These are phyloP conservation scores for Lampris incognitus DNA, from an alignment of 2,113 vertebrate species.

Conservation along the genomic window DNA sequence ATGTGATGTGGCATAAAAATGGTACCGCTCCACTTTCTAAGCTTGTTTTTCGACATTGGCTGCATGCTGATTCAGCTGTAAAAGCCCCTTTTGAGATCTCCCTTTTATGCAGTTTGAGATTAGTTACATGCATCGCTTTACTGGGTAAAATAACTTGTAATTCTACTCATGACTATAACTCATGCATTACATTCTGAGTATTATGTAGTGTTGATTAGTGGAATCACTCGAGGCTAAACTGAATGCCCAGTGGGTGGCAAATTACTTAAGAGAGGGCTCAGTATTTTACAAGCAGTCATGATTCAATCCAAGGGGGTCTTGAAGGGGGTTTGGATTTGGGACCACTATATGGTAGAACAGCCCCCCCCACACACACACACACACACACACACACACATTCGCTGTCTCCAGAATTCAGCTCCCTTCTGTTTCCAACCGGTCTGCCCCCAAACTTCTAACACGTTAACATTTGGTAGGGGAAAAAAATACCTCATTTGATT, in stretches of 20 bases:
- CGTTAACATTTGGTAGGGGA: slow-evolving; percentile 69
- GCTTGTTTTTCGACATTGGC: slow-evolving; percentile 3
- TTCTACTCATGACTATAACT: slow-evolving; percentile 63
- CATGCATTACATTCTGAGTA: slow-evolving; percentile 59
- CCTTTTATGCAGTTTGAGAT: slow-evolving; percentile 40
- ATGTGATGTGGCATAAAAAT: neutral
- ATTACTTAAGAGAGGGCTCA: slow-evolving; percentile 71
- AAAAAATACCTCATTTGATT: slow-evolving; percentile 81
- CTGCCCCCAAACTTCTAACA: slow-evolving; percentile 65
- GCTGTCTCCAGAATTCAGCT: slow-evolving; percentile 63
- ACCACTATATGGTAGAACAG: slow-evolving; percentile 59
- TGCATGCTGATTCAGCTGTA: slow-evolving; percentile 38
- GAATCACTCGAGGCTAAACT: slow-evolving; percentile 62
- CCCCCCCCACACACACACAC: slow-evolving; percentile 29
- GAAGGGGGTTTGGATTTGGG: slow-evolving; percentile 52
- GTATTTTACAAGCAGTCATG: slow-evolving; percentile 73
- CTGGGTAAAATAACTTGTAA: slow-evolving; percentile 63
- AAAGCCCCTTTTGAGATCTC: slow-evolving; percentile 40
- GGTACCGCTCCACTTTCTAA: neutral
- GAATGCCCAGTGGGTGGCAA: slow-evolving; percentile 65
- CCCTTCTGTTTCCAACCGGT: slow-evolving; percentile 73
- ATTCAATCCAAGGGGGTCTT: slow-evolving; percentile 66
- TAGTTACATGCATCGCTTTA: slow-evolving; percentile 42
- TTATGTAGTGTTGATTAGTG: slow-evolving; percentile 61
- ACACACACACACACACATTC: neutral